Evolutionary conservation across 2,113 vertebrate species (phyloP).

Genomic region (Oncorhynchus gorbuscha): DNA sequence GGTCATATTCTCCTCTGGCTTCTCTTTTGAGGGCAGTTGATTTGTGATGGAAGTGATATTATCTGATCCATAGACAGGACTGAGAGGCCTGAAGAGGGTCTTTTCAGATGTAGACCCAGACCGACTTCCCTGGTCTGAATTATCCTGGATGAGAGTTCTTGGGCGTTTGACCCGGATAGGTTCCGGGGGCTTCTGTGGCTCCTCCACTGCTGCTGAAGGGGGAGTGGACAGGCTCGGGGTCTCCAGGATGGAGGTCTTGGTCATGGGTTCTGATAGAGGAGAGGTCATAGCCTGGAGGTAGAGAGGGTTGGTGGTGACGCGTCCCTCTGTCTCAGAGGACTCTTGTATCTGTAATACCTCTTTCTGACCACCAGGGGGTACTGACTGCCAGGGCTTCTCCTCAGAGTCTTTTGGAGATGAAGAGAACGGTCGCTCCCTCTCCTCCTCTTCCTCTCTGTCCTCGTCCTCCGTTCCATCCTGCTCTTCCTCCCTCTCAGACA

Average conservation of each 20-base stretch:
- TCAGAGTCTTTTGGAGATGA: not conserved
- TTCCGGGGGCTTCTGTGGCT: not conserved
- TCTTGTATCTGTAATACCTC: not conserved
- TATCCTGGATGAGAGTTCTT: not conserved
- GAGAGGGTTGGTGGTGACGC: slow-evolving; percentile 13
- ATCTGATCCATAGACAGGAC: not conserved
- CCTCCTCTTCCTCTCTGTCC: slow-evolving; percentile 50
- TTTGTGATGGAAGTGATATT: not conserved
- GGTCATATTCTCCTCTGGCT: not conserved
- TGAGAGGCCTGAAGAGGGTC: not conserved
- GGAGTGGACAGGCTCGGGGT: not conserved
- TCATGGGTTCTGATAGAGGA: not conserved
- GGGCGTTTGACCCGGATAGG: not conserved
- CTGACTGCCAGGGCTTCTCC: not conserved
- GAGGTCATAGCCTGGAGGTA: slow-evolving; percentile 14
- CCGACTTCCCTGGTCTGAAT: not conserved
- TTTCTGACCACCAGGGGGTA: not conserved
- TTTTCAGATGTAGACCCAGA: not conserved
- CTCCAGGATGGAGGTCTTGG: not conserved
- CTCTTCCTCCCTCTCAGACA: slow-evolving; percentile 71
- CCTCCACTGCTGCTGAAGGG: not conserved
- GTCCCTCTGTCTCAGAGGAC: slow-evolving; percentile 16
- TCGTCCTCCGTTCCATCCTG: slow-evolving; percentile 51
- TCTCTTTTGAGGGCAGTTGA: not conserved
- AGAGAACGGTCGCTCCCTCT: slow-evolving; percentile 39